phyloP scores from a whole-genome alignment of 2,888 invertebrate genomes.

The Chalcis sispes region DNA sequence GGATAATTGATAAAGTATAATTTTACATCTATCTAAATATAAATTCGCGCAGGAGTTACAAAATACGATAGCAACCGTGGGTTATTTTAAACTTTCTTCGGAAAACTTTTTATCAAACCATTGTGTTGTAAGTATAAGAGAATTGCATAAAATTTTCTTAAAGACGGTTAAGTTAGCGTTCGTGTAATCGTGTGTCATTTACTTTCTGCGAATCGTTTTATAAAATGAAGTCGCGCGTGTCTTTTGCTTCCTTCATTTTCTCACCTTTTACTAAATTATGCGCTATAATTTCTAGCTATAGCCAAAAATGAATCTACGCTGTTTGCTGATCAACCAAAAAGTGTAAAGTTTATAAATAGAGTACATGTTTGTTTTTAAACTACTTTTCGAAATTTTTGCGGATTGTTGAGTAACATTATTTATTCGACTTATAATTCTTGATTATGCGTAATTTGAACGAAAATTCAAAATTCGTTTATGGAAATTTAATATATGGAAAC shows the following conservation, averaged over 20 bases:
- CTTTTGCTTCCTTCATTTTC: not conserved
- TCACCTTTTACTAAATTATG: slow-evolving; percentile 17
- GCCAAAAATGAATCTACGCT: not conserved
- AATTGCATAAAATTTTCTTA: slow-evolving; percentile 3
- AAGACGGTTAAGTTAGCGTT: not conserved
- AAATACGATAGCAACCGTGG: not conserved
- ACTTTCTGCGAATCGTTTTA: not conserved
- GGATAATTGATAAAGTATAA: slow-evolving; percentile 2
- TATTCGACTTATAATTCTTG: too few relatives aligned
- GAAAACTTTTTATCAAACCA: not conserved
- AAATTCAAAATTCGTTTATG: too few relatives aligned
- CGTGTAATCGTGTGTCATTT: not conserved
- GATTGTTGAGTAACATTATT: too few relatives aligned
- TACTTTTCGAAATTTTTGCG: too few relatives aligned
- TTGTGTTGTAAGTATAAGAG: slow-evolving; percentile 12
- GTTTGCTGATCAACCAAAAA: not conserved
- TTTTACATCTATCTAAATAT: slow-evolving; percentile 3
- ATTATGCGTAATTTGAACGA: too few relatives aligned
- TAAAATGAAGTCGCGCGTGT: not conserved
- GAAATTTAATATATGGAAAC: too few relatives aligned
- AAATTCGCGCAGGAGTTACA: not conserved
- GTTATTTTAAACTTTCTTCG: not conserved
- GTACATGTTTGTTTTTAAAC: too few relatives aligned
- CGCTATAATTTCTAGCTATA: not conserved
- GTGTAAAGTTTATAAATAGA: not conserved